Evolutionary conservation across 1,140 invertebrate genomes (phyloP).

Genomic region (Heliothis subflexa): DNA sequence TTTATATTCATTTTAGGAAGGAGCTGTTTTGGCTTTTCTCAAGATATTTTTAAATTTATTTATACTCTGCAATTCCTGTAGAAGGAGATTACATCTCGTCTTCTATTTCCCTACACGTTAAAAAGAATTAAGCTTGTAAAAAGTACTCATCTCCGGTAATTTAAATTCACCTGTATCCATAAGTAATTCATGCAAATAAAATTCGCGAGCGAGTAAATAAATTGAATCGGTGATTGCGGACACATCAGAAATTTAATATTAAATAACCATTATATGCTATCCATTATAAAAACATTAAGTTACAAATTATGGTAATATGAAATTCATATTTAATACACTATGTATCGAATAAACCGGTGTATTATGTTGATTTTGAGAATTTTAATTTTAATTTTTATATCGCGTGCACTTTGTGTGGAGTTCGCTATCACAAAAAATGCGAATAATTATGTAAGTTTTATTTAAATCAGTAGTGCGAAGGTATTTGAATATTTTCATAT

Average conservation of each 20-base stretch:
- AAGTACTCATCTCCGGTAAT: not conserved
- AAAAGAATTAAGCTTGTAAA: not conserved
- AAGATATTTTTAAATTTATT: too few species aligned
- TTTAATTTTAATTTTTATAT: slow-evolving; percentile 35
- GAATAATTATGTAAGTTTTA: slow-evolving; percentile 54
- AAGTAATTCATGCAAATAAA: slow-evolving; percentile 31
- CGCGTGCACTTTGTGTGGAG: not conserved
- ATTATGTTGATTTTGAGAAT: slow-evolving; percentile 30
- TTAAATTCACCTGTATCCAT: slow-evolving; percentile 3
- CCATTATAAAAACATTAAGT: slow-evolving; percentile 40
- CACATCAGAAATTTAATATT: slow-evolving; percentile 29
- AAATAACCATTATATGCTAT: slow-evolving; percentile 21
- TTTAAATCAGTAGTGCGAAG: not conserved
- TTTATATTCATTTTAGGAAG: too few species aligned
- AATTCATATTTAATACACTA: slow-evolving; percentile 32
- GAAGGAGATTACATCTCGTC: not conserved
- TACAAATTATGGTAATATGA: slow-evolving; percentile 24
- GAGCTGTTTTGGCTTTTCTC: too few species aligned
- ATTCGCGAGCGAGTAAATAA: slow-evolving; percentile 21
- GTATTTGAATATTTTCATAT: not conserved
- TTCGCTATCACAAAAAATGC: slow-evolving; percentile 30
- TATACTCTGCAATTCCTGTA: too few species aligned
- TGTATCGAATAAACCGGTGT: slow-evolving; percentile 4
- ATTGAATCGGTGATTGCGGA: slow-evolving; percentile 9
- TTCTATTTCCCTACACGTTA: not conserved